Evolutionary conservation across 2,888 invertebrate species (phyloP).

Genomic region (Epinotia bilunana): DNA sequence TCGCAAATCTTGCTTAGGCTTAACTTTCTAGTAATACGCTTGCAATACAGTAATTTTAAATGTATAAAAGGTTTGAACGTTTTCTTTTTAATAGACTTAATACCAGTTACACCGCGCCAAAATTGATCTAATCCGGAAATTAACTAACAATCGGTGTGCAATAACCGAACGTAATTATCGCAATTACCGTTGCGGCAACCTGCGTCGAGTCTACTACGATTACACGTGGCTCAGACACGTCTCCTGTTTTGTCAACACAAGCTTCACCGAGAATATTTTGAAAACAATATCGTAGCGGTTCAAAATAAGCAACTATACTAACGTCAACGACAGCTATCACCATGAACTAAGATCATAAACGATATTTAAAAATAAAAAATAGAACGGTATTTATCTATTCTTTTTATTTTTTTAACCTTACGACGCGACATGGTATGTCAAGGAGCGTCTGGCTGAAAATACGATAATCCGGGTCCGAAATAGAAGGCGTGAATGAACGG

Average conservation of each 20-base stretch:
- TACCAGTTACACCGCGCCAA: constrained; percentile 16
- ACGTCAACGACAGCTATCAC: not conserved
- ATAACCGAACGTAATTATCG: constrained; percentile 13
- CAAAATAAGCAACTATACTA: constrained; percentile 1
- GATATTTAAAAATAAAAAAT: constrained; percentile 19
- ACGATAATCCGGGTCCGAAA: constrained; percentile 39
- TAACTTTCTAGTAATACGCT: not conserved
- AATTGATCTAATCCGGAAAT: constrained; percentile 36
- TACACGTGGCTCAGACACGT: not conserved
- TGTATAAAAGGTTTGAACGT: not conserved
- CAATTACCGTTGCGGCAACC: constrained; percentile 7
- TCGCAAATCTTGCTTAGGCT: not conserved
- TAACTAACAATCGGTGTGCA: constrained; percentile 22
- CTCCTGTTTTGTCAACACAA: constrained; percentile 13
- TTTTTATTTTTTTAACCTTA: constrained; percentile 32
- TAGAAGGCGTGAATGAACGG: constrained; percentile 42
- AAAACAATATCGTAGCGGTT: constrained; percentile 15
- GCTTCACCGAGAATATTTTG: not conserved
- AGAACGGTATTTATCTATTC: constrained; percentile 14
- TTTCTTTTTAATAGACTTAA: not conserved
- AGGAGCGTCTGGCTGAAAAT: constrained; percentile 43
- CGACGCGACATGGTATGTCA: constrained; percentile 38
- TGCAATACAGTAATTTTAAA: not conserved
- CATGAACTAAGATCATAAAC: constrained; percentile 2
- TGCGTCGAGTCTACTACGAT: not conserved